Percentiles rank a stretch among this genome's conserved stretches.
Conservation (phyloP, 2,888 invertebrate genomes). For the Hydroisotoma schaefferi region DNA sequence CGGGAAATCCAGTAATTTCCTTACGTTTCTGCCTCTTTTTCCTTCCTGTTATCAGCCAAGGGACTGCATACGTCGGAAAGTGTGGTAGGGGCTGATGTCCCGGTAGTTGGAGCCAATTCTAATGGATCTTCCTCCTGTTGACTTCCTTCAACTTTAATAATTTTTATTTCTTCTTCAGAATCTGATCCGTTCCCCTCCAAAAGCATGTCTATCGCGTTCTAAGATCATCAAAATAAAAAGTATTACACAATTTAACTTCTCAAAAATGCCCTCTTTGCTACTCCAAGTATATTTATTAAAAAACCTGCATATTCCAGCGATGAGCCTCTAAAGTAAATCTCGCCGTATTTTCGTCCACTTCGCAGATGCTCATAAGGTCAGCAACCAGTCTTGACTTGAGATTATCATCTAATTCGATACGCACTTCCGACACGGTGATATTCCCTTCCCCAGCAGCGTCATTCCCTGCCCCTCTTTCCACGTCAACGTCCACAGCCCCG, state of each 20-base stretch:
- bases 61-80: conserved; percentile 17
- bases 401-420: conserved; percentile 38
- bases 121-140: background rate
- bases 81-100: background rate
- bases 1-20: background rate
- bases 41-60: conserved; percentile 23
- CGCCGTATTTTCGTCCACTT: conserved; percentile 29
- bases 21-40: conserved; percentile 34
- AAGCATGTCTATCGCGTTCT: conserved; percentile 38
- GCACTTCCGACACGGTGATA: conserved; percentile 21
- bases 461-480: background rate
- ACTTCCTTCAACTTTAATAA: background rate
- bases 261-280: background rate
- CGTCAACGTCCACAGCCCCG: too few relatives aligned
- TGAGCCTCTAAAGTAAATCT: conserved; percentile 29
- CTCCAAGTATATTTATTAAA: background rate
- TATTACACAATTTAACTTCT: background rate
- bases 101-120: background rate
- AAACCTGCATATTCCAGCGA: conserved; percentile 48
- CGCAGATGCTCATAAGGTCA: conserved; percentile 41
- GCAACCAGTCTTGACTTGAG: conserved; percentile 30
- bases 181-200: conserved; percentile 19
- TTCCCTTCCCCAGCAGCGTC: background rate
- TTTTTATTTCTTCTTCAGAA: conserved; percentile 8
- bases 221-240: conserved; percentile 7